These are phyloP conservation scores for Thalassaphorura encarpata DNA, from an alignment of 1,140 invertebrate species.

Conservation along the genomic window DNA sequence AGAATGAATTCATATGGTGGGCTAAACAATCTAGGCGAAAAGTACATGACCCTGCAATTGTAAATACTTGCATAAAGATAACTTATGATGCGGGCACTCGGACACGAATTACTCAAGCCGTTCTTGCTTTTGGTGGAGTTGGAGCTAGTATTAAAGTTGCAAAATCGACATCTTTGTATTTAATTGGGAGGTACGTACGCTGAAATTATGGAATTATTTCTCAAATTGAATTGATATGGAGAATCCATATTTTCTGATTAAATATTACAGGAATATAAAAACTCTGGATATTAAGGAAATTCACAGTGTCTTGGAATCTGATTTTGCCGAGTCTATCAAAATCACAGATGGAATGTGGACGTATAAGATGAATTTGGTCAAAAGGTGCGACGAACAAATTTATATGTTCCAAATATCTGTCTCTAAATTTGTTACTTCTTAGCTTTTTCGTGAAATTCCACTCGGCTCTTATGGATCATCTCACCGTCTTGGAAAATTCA, in stretches of 20 bases:
- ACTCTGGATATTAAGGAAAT: slow-evolving; percentile 37
- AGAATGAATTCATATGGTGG: slow-evolving; percentile 41
- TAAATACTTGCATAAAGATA: too few relatives aligned
- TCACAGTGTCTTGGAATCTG: slow-evolving; percentile 36
- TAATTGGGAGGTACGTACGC: slow-evolving; percentile 36
- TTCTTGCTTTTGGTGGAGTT: slow-evolving; percentile 46
- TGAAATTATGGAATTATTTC: background rate
- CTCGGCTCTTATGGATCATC: background rate
- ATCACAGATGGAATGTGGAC: too few relatives aligned
- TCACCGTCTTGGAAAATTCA: background rate
- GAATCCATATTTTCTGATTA: background rate
- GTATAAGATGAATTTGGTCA: slow-evolving; percentile 49
- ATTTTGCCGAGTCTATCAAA: slow-evolving; percentile 40
- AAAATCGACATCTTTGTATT: slow-evolving; percentile 37
- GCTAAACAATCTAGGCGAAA: too few relatives aligned
- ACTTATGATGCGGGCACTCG: slow-evolving; percentile 40
- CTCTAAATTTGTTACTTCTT: slow-evolving; percentile 2
- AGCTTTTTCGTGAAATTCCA: background rate
- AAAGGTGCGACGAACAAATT: slow-evolving; percentile 47
- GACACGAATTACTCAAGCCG: slow-evolving; percentile 36
- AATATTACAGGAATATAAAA: too few relatives aligned
- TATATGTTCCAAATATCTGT: slow-evolving; percentile 47
- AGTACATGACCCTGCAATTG: too few relatives aligned
- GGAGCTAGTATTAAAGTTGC: slow-evolving; percentile 44
- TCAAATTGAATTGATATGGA: background rate